Evolutionary conservation across 2,797 vertebrate genomes (phyloP), one percentile per base, ranked within the genome.

Genomic region (Sebastes vulpes): DNA sequence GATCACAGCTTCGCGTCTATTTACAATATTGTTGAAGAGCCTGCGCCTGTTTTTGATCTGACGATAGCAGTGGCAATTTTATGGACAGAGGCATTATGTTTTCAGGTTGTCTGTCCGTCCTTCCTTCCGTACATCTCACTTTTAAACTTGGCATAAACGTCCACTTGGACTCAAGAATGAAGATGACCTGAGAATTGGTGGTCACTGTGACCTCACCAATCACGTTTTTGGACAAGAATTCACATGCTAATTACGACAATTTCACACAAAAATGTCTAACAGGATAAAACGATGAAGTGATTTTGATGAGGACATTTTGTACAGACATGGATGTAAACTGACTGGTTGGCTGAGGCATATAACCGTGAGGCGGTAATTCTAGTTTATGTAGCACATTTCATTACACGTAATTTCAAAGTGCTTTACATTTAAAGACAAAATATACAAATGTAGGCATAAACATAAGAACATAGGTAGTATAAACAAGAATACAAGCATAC

Each of bases 1-100:
- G 65, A 83, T 73, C 68, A 80, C 54, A 77, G 71, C 28, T 6
- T 79, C 3, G 9, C 0, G 12, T 75, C 48, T 77, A n/a, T 83
- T 75, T 74, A 38, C 63, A 77, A 21, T 18, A n/a, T 50, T 68
- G 58, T 68, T 65, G 26, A 75, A 78, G 52, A 69, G 4, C 16
- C 16, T 26, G 26, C 16, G 9, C 1, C 10, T 68, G 23, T 64
- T 89, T 75, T 72, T 29, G 26, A 29, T 26, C 12, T 5, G 53
- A 25, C 23, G 4, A 16, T 31, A 28, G 6, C 18, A 12, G 1
- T 31, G 28, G 12, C 54, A 28, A 16, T 57, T 18, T 16, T 50
- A 50, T 20, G 46, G 46, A 50, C 46, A 9, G 18, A n/a, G 18
- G 46, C 42, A 18, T 46, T 46, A 18, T 8, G 42, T 20, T 50